Percentiles rank a stretch among this genome's conserved stretches.
Evolutionary conservation across 2,797 vertebrate genomes (phyloP).

Genomic region (Apogon talboti): DNA sequence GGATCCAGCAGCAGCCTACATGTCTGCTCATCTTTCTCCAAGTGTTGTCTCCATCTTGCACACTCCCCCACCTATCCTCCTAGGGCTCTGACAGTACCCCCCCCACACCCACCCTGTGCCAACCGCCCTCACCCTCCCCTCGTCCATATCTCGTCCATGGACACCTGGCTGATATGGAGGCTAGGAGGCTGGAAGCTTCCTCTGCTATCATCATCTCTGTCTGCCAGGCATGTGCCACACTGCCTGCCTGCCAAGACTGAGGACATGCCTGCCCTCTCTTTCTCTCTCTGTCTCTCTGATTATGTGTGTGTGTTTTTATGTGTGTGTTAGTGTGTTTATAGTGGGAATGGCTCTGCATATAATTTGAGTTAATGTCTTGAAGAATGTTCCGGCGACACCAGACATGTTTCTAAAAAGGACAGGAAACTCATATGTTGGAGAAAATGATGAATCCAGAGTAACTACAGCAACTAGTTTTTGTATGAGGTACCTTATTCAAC

Average conservation of each 20-base stretch:
- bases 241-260: constrained; percentile 61
- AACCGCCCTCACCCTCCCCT: constrained; percentile 39
- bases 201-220: constrained; percentile 71
- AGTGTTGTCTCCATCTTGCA: constrained; percentile 45
- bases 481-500: not conserved
- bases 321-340: constrained; percentile 38
- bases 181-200: constrained; percentile 67
- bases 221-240: constrained; percentile 74
- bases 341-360: constrained; percentile 55
- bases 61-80: constrained; percentile 30
- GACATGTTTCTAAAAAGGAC: constrained; percentile 21
- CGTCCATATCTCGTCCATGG: constrained; percentile 53
- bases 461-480: constrained; percentile 19
- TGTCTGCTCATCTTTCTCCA: constrained; percentile 33
- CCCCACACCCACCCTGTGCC: constrained; percentile 17
- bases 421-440: constrained; percentile 39
- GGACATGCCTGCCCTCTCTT: constrained; percentile 38
- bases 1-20: constrained; percentile 29
- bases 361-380: constrained; percentile 55
- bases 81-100: constrained; percentile 40
- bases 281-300: constrained; percentile 16
- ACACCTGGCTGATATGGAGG: constrained; percentile 72
- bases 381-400: constrained; percentile 45
- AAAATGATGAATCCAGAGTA: constrained; percentile 42
- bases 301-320: constrained; percentile 1